These are phyloP conservation scores for Saccostrea glomerata DNA, from an alignment of 1,140 invertebrate species.

Conservation along the genomic window DNA sequence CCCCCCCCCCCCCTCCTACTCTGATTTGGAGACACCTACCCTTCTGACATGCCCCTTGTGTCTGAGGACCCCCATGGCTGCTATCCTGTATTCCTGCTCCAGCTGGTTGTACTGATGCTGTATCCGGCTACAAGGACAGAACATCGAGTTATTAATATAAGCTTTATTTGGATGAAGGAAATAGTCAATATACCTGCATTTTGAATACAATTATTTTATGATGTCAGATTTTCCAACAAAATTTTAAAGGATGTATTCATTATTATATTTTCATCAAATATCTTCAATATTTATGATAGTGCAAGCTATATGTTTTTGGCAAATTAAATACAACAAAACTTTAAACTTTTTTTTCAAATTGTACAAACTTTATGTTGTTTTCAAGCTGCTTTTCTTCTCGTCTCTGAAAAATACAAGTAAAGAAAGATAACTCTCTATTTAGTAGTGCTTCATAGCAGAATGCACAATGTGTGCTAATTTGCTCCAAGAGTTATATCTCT, in stretches of 20 bases:
- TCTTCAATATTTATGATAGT: not conserved
- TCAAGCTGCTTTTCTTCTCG: not conserved
- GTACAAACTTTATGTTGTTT: conserved; percentile 29
- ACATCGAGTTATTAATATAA: not conserved
- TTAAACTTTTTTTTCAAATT: not conserved
- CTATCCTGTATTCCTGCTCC: conserved; percentile 85
- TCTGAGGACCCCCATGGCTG: conserved; percentile 84
- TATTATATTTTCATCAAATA: no score
- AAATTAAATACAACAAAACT: not conserved
- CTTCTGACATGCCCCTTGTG: conserved; percentile 83
- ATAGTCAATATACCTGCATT: no score
- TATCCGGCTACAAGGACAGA: conserved; percentile 82
- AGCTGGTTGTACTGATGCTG: conserved; percentile 86
- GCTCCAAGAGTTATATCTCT: no score
- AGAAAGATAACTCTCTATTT: not conserved
- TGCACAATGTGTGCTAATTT: no score
- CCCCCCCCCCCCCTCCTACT: no score
- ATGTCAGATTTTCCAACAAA: no score
- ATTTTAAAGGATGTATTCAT: no score
- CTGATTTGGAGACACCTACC: conserved; percentile 79
- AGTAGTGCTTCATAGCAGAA: not conserved
- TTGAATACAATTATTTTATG: no score
- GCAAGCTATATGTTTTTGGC: not conserved
- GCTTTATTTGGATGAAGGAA: no score
- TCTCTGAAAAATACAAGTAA: not conserved